A percentile compares a stretch with the other conserved stretches of the same genome.
Conservation (phyloP, 2,888 invertebrate species). For the Neoascia interrupta region DNA sequence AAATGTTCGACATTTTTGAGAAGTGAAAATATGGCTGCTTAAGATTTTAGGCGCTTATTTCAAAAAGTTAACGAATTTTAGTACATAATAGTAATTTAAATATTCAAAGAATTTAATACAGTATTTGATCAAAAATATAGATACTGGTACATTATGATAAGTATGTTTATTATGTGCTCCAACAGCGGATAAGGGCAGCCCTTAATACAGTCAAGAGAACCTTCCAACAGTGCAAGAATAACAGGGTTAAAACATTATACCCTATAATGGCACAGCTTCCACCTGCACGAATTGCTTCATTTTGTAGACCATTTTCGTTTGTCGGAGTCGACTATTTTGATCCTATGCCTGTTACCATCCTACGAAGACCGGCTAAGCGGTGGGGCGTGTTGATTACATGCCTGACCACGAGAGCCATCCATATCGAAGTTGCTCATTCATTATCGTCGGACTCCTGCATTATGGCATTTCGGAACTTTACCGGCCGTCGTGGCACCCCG, state of each 20-base stretch:
- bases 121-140: too few species aligned
- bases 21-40: too few species aligned
- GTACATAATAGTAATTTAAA: too few species aligned
- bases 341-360: background rate
- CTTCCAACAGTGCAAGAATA: background rate
- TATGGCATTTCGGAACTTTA: background rate
- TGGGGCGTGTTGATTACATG: background rate
- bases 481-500: background rate
- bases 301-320: background rate
- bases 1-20: too few species aligned
- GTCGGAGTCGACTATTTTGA: background rate
- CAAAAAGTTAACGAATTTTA: too few species aligned
- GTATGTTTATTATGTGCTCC: too few species aligned
- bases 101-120: too few species aligned
- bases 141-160: too few species aligned
- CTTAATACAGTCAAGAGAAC: too few species aligned
- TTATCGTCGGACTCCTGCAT: background rate
- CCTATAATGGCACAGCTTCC: background rate
- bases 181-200: too few species aligned
- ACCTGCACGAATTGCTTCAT: background rate
- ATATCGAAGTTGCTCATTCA: background rate
- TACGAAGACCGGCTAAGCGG: background rate
- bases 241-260: background rate
- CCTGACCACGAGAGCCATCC: background rate
- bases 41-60: too few species aligned